phyloP scores from a whole-genome alignment of 2,888 invertebrate genomes.

The Drosophila anomelani region DNA sequence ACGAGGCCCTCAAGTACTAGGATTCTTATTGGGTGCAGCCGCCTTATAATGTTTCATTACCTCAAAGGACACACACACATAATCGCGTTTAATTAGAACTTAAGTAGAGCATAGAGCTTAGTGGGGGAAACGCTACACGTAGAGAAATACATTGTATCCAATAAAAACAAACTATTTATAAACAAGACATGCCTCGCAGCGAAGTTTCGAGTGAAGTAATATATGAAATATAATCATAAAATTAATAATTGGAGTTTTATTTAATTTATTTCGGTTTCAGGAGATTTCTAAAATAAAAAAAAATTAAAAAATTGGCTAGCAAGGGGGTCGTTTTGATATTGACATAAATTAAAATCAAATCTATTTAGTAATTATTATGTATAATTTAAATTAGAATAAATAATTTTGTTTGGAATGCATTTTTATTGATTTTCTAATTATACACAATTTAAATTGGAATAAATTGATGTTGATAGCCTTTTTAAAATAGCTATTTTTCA shows the following conservation, averaged over 20 bases:
- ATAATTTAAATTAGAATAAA: too few relatives aligned
- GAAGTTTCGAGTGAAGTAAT: conserved; percentile 2
- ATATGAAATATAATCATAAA: not conserved
- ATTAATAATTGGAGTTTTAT: not conserved
- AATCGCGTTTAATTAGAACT: conserved; percentile 52
- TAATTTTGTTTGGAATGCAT: too few relatives aligned
- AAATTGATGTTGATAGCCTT: too few relatives aligned
- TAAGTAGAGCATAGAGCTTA: conserved; percentile 64
- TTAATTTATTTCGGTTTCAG: not conserved
- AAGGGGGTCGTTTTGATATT: too few relatives aligned
- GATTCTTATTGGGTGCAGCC: not conserved
- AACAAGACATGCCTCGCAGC: conserved; percentile 23
- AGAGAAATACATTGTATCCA: conserved; percentile 32
- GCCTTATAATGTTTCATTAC: conserved; percentile 49
- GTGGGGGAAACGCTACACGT: conserved; percentile 28
- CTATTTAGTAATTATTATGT: too few relatives aligned
- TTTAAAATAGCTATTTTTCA: too few relatives aligned
- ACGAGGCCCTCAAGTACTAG: conserved; percentile 81
- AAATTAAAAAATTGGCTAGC: too few relatives aligned
- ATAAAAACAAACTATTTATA: conserved; percentile 33
- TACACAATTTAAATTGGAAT: too few relatives aligned
- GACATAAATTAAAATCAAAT: too few relatives aligned
- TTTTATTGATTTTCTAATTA: too few relatives aligned
- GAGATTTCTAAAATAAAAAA: too few relatives aligned
- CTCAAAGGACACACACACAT: conserved; percentile 64